Base-by-base conservation (phyloP, 2,113 vertebrate genomes). In the Heterotilapia buettikoferi region DNA sequence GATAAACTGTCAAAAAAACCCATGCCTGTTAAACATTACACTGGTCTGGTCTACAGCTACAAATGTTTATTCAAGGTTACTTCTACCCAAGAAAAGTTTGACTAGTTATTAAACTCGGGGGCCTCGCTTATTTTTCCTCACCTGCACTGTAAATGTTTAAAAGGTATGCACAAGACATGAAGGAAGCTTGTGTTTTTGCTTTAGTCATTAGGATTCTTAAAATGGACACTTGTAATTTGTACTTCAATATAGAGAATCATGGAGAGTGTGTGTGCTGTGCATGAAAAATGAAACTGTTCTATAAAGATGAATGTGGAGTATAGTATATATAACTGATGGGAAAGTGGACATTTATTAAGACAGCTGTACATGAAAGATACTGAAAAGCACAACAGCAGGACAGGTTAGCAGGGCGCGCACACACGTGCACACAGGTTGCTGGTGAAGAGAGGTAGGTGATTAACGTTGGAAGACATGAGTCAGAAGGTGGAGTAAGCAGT, bases 401-500 rank as follows among this genome's bases (percentile, higher is more conserved):
- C 68, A 84, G 71, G 89, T 94, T 92, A 95, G 92, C 82, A 80
- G 87, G 54, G 80, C n/a, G n/a, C 6, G 33, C 33, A 38, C 36
- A 4, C 18, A 36, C n/a, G 16, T 29, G 19, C 85, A 92, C 84
- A 78, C 53, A 80, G 87, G 90, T 14, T 59, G 82, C 12, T 85
- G 91, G 82, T 92, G 73, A 85, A 53, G 85, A 87, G 76, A 89
- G 80, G 73, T 61, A 87, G 80, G 92, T 61, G 86, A 91, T 93
- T 91, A 91, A 90, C 92, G 89, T 36, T 90, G 92, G 82, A 92
- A 36, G 89, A 91, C 90, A 85, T 61, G 68, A 94, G 86, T 92
- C 79, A 92, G 85, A 83, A 91, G 86, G 81, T 93, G 81, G 90
- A 93, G 91, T 85, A 90, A 82, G 92, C 89, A 94, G 93, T 73